phyloP scores from a whole-genome alignment of 2,113 vertebrate genomes.

The Datnioides undecimradiatus region DNA sequence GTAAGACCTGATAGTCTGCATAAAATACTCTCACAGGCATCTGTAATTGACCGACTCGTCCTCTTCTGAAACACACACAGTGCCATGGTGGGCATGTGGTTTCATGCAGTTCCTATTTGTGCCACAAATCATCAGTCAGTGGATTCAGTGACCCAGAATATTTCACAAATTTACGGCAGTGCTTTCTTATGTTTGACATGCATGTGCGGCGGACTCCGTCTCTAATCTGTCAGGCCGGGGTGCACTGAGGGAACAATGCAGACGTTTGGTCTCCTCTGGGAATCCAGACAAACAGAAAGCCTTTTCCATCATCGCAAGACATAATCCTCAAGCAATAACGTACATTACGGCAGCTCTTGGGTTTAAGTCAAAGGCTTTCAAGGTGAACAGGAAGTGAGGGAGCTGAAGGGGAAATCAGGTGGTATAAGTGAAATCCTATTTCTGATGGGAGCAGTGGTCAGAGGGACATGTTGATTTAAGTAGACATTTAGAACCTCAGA shows the following conservation, averaged over 20 bases:
- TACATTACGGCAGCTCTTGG: conserved; percentile 44
- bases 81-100: not conserved
- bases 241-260: conserved; percentile 10
- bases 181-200: conserved; percentile 45
- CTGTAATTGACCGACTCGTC: conserved; percentile 34
- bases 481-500: no score
- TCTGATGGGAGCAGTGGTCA: not conserved
- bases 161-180: conserved; percentile 40
- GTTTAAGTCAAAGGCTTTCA: conserved; percentile 52
- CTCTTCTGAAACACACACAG: not conserved
- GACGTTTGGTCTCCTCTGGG: conserved; percentile 44
- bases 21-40: conserved; percentile 23
- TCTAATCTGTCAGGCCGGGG: conserved; percentile 49
- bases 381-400: conserved; percentile 34
- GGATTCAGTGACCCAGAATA: conserved; percentile 60
- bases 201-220: conserved; percentile 16
- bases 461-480: not conserved
- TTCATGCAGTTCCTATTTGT: conserved; percentile 3
- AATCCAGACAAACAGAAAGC: conserved; percentile 56
- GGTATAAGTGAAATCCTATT: not conserved
- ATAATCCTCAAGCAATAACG: conserved; percentile 62
- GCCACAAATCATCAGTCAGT: conserved; percentile 50
- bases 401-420: conserved; percentile 9
- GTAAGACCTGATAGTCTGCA: not conserved
- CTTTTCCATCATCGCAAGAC: conserved; percentile 29